Conservation (phyloP, 53 echinoderm and acorn worm species). For the Zoroaster sp. region DNA sequence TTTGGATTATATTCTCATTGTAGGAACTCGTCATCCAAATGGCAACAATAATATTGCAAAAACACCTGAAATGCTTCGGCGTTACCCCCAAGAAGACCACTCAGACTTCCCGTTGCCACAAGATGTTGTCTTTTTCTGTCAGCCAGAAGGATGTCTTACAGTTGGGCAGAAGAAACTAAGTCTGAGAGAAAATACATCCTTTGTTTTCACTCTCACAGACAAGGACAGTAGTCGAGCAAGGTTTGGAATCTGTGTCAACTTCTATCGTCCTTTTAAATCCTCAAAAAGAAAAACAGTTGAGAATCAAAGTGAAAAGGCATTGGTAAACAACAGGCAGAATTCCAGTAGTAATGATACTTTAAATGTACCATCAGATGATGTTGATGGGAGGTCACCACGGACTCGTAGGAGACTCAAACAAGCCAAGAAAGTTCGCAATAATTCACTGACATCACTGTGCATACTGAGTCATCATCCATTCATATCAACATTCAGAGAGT, state of each 20-base stretch:
- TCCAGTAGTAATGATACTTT: conserved; percentile 93
- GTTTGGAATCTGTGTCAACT: conserved; percentile 93
- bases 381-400: conserved; percentile 67
- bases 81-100: conserved; percentile 91
- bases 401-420: conserved; percentile 83
- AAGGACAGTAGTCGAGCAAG: conserved; percentile 84
- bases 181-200: conserved; percentile 86
- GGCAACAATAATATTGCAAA: conserved; percentile 93
- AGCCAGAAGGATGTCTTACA: conserved; percentile 89
- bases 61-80: conserved; percentile 88
- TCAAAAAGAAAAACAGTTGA: conserved; percentile 68
- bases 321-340: conserved; percentile 70
- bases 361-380: conserved; percentile 72
- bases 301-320: conserved; percentile 56
- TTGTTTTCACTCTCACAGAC: conserved; percentile 93
- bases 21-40: conserved; percentile 88
- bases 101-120: conserved; percentile 81
- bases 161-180: conserved; percentile 85
- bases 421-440: conserved; percentile 88
- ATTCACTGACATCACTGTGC: conserved; percentile 93
- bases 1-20: conserved; percentile 86
- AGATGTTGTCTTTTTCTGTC: conserved; percentile 95
- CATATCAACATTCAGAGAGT: conserved; percentile 94
- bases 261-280: conserved; percentile 86
- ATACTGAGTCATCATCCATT: conserved; percentile 98